These are phyloP conservation scores for Parnassius mnemosyne DNA, from an alignment of 2,888 invertebrate genomes.

Conservation along the genomic window DNA sequence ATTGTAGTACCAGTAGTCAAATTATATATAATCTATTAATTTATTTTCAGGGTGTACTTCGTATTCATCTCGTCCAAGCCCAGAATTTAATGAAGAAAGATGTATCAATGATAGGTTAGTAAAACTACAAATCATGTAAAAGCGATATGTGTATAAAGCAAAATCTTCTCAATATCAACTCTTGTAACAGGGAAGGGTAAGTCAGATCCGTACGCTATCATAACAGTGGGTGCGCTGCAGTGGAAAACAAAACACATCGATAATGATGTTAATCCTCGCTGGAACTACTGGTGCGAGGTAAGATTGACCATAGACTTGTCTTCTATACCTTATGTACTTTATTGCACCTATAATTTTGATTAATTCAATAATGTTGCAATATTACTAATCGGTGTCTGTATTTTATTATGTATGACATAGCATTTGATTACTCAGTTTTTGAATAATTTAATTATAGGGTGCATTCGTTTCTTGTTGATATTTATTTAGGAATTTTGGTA, in stretches of 20 bases:
- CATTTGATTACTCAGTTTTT: conserved; percentile 9
- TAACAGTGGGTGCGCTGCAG: conserved; percentile 95
- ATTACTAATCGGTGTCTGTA: conserved; percentile 15
- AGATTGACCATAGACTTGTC: conserved; percentile 30
- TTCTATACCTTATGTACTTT: too few relatives aligned
- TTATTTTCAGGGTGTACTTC: conserved; percentile 89
- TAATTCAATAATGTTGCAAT: conserved; percentile 12
- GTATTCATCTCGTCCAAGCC: conserved; percentile 96
- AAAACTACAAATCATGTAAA: background rate
- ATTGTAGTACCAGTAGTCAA: background rate
- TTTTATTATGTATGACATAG: background rate
- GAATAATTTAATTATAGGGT: conserved; percentile 3
- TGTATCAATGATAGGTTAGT: conserved; percentile 90
- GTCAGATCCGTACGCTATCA: conserved; percentile 97
- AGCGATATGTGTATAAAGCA: too few relatives aligned
- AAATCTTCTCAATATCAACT: background rate
- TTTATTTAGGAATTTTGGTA: background rate
- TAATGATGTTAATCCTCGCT: conserved; percentile 96
- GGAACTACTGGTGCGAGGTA: conserved; percentile 99
- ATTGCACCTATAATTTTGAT: conserved; percentile 29
- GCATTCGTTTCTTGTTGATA: conserved; percentile 13
- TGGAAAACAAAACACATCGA: conserved; percentile 96
- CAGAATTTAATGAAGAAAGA: conserved; percentile 98
- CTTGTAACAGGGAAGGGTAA: conserved; percentile 88
- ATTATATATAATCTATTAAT: background rate